Conservation (phyloP, 2,113 vertebrate species). For the Pseudopodoces humilis region DNA sequence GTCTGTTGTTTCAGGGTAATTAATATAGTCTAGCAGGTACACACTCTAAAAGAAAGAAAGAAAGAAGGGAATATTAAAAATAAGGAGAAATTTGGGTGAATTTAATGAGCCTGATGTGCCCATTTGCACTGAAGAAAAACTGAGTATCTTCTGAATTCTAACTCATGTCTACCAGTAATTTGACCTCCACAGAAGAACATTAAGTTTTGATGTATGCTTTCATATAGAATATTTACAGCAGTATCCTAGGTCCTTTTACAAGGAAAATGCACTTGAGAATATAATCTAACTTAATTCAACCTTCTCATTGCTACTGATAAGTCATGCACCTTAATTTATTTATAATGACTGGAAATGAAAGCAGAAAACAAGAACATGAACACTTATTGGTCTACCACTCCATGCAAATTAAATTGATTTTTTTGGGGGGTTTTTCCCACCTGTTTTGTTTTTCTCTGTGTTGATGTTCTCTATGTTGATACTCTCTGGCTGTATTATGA, state of each 20-base stretch:
- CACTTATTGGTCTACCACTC: background rate
- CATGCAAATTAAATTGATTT: background rate
- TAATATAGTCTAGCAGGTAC: background rate
- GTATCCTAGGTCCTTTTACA: background rate
- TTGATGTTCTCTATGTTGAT: background rate
- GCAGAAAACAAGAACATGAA: background rate
- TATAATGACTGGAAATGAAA: background rate
- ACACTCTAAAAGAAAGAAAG: background rate
- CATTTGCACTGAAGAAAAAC: background rate
- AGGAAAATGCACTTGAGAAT: background rate
- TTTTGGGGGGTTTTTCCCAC: background rate
- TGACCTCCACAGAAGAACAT: background rate
- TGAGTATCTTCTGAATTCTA: background rate
- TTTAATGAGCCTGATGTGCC: background rate
- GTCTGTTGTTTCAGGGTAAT: background rate
- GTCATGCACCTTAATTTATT: background rate
- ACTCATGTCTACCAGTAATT: rapidly evolving
- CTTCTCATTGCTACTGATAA: background rate
- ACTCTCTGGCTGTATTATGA: background rate
- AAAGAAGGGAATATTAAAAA: background rate
- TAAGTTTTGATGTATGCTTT: background rate
- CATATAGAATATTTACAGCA: background rate
- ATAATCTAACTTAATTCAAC: background rate
- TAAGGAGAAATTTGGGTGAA: background rate
- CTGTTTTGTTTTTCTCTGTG: background rate